Percentiles rank a stretch among this genome's conserved stretches.
Evolutionary conservation across 2,113 vertebrate genomes (phyloP).

Genomic region (Scomber colias): DNA sequence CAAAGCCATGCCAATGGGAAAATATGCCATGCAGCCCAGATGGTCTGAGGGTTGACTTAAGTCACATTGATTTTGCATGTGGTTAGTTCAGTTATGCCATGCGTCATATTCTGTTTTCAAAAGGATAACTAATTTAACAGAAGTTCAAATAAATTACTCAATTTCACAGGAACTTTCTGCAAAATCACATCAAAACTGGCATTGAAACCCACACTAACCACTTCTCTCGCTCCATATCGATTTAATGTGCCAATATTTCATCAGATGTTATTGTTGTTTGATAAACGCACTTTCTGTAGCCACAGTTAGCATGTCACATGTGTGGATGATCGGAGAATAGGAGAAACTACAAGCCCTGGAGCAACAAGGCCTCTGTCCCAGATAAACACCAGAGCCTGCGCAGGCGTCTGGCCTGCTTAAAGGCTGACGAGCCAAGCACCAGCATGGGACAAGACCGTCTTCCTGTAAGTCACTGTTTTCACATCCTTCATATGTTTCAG

Average conservation of each 20-base stretch:
- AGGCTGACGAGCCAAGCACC: constrained; percentile 43
- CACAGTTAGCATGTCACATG: constrained; percentile 27
- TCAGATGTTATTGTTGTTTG: background rate
- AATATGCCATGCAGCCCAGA: no score
- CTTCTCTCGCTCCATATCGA: background rate
- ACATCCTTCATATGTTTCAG: constrained; percentile 35
- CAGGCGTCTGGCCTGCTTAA: constrained; percentile 38
- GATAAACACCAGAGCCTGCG: constrained; percentile 54
- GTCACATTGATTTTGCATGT: no score
- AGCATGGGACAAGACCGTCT: constrained; percentile 54
- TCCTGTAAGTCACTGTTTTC: constrained; percentile 51
- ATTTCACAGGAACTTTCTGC: no score
- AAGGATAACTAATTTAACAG: no score
- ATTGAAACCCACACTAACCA: background rate
- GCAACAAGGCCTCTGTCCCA: constrained; percentile 49
- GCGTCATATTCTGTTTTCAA: no score
- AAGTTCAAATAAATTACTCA: no score
- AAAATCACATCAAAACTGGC: no score
- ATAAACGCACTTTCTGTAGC: background rate
- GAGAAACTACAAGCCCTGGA: constrained; percentile 27
- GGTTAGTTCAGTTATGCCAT: no score
- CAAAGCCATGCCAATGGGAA: no score
- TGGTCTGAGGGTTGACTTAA: no score
- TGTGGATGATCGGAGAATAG: constrained; percentile 25
- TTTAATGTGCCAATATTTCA: background rate